Conservation (phyloP, 2,888 invertebrate species). For the Chamaedrilus cognettii region DNA sequence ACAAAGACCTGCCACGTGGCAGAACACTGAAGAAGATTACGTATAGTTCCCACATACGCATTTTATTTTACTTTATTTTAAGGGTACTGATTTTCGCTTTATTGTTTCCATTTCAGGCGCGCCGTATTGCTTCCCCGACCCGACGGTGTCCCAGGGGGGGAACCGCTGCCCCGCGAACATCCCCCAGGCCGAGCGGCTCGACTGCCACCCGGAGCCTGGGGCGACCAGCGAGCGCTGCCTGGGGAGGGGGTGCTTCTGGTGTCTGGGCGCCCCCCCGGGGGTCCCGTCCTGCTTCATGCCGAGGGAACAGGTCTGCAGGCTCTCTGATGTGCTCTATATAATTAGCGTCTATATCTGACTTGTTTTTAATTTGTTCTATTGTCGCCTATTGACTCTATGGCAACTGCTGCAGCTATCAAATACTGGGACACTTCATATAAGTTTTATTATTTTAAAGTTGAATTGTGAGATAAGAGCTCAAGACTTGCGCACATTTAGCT, state of each 20-base stretch:
- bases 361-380: background rate
- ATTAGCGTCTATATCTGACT: too few species aligned
- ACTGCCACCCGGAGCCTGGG: constrained; percentile 37
- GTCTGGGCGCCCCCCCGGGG: constrained; percentile 1
- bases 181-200: constrained; percentile 23
- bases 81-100: too few species aligned
- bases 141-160: constrained; percentile 17
- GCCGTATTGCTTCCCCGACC: constrained; percentile 27
- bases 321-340: too few species aligned
- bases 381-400: background rate
- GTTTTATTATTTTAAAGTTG: too few species aligned
- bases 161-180: constrained; percentile 20
- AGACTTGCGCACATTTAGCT: too few species aligned
- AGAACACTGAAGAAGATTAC: too few species aligned
- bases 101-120: background rate
- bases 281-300: constrained; percentile 17
- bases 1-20: too few species aligned
- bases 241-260: constrained; percentile 29
- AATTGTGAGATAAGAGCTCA: too few species aligned
- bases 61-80: too few species aligned
- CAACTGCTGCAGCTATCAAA: background rate
- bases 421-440: too few species aligned
- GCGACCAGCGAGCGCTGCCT: constrained; percentile 25
- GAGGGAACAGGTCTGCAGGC: too few species aligned
- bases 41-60: too few species aligned